Evolutionary conservation across 2,888 invertebrate species (phyloP).

Genomic region (Branchipolynoe longqiensis): DNA sequence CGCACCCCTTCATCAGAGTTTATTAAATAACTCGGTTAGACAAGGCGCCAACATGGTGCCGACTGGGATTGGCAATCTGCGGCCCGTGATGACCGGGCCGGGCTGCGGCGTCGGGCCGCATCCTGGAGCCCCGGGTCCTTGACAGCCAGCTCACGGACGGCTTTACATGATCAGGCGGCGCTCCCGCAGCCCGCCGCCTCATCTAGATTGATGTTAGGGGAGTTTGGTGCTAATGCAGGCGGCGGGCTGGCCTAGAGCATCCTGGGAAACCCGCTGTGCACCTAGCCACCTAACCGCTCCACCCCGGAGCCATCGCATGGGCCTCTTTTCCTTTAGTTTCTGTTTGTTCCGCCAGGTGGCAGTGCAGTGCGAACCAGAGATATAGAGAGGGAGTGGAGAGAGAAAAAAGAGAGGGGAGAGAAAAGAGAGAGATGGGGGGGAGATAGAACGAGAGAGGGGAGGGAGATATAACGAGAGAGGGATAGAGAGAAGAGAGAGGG

Average conservation of each 20-base stretch:
- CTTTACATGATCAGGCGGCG: conserved; percentile 47
- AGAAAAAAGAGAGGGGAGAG: no score
- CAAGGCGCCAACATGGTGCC: conserved; percentile 16
- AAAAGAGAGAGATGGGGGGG: no score
- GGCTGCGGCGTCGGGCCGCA: background rate
- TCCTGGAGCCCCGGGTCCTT: background rate
- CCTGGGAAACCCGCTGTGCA: no score
- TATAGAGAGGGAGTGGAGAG: no score
- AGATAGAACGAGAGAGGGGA: no score
- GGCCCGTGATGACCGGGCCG: conserved; percentile 25
- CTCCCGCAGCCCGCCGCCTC: background rate
- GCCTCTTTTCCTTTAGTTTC: no score
- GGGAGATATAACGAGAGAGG: no score
- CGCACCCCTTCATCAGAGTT: conserved; percentile 43
- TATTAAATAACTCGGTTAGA: conserved; percentile 47
- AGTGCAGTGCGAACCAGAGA: no score
- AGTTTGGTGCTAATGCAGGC: conserved; percentile 43
- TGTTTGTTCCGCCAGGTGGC: no score
- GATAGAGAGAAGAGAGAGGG: no score
- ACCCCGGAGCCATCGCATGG: no score
- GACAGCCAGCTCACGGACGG: conserved; percentile 17
- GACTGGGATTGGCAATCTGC: conserved; percentile 42
- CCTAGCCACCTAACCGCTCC: no score
- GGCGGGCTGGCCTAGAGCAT: conserved; percentile 3
- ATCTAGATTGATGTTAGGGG: conserved; percentile 49